phyloP scores from a whole-genome alignment of 1,140 invertebrate species.

The Lepidurus arcticus region DNA sequence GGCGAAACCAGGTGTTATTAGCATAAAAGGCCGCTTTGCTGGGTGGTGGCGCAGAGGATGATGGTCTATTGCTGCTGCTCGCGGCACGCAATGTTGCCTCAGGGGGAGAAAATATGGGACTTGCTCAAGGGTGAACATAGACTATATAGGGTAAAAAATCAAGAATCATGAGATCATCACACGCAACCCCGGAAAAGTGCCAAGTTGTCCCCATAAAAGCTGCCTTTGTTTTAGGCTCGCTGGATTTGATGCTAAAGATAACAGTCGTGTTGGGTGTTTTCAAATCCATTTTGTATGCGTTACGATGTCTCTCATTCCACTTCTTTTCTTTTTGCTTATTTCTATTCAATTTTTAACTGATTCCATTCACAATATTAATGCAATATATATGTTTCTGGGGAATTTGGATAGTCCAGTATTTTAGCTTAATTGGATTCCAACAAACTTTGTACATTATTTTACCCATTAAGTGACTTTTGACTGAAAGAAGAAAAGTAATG shows the following conservation, averaged over 20 bases:
- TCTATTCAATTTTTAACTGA: too few species aligned
- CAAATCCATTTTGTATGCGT: too few species aligned
- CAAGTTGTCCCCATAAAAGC: neutral
- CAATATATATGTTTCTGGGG: too few species aligned
- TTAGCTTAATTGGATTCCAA: too few species aligned
- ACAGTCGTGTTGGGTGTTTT: too few species aligned
- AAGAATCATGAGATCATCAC: neutral
- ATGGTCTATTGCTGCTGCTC: neutral
- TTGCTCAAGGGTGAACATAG: neutral
- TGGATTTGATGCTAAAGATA: neutral
- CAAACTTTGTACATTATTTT: too few species aligned
- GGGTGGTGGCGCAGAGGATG: neutral
- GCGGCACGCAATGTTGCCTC: neutral
- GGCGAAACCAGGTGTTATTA: constrained; percentile 13
- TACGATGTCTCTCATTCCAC: too few species aligned
- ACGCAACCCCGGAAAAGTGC: neutral
- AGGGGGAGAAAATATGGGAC: neutral
- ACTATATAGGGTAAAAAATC: neutral
- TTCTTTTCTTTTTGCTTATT: too few species aligned
- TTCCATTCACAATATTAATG: too few species aligned
- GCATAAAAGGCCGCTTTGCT: neutral
- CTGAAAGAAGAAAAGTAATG: too few species aligned
- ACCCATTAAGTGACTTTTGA: too few species aligned
- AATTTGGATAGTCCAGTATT: too few species aligned
- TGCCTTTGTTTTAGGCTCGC: neutral